Evolutionary conservation across 35 echinoderm and acorn worm genomes (phyloP), one percentile per base, ranked within the genome.

Genomic region (Amphiura filiformis): DNA sequence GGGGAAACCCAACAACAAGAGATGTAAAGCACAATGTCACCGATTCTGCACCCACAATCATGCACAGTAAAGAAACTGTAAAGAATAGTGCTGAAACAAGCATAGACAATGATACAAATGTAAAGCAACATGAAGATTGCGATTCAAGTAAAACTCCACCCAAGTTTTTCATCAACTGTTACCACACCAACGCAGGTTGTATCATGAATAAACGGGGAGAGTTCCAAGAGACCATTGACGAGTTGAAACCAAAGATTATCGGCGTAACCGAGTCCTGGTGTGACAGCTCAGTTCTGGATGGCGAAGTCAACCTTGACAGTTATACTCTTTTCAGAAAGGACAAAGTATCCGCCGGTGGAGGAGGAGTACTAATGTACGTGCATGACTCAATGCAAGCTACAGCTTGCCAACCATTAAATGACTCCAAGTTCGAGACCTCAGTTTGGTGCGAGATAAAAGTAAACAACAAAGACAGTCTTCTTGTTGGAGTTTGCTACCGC

Each of bases 391-490:
- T 83, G 5, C 0, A 83, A 56, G 81, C 81, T 32, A 0, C 17
- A 33, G 4, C 15, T 31, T 83, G 81, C 52, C 13, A 83, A 0
- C 15, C 32, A 56, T 28, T 83, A 32, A 56, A 0, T 1, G 39
- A 83, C 2, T 34, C 42, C 52, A 22, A 39, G 32, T 1, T 83
- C 17, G 81, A 83, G 37, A 83, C 18, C 31, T 7, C 39, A 9
- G 56, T 83, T 0, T 83, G 39, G 81, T 83, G 81, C 42, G 13
- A 83, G 33, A 37, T 83, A 56, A 56, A 83, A 4, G 1, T 83
- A 1, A 83, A 57, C 47, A 13, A 31, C 2, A 47, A 83, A n/a
- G 81, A 83, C 20, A 83, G 4, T 13, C 81, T 83, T 26, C 41
- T 83, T 49, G 81, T 34, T n/a, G 81, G 39, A 30, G 39, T 83